Evolutionary conservation across 2,888 invertebrate genomes (phyloP), one percentile per base, ranked within the genome.

Genomic region (Corythucha ciliata): DNA sequence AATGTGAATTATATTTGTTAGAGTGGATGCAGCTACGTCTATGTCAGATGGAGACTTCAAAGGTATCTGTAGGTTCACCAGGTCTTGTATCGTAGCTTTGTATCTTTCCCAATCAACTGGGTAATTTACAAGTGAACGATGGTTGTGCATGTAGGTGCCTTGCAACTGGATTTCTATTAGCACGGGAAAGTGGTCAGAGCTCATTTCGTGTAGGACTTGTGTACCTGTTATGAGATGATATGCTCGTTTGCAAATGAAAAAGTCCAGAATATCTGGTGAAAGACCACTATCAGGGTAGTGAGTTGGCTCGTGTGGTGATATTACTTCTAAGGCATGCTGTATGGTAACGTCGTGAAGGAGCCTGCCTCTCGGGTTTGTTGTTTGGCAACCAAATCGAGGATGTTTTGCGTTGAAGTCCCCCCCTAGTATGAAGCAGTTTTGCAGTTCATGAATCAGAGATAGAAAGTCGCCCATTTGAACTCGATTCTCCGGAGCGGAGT

Each of bases 21-120:
- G 3, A 6, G 25, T 27, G 2, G 45, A 18, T 20, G 21, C 32
- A 45, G 45, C 32, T 2, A 20, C 18, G 10, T 45, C 45, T 2
- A 32, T 45, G 21, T 45, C 45, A 14, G 16, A 4, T 29, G 45
- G 20, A 21, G 32, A 32, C 14, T 45, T 45, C 21, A 29, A 18
- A 20, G 45, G 45, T 29, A 45, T 21, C 21, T 45, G 45, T 16
- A 45, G 20, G 32, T 32, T 45, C 20, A 45, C 45, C 20, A 45
- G 27, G 5, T 45, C 32, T 27, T 45, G 20, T 12, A 32, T 45
- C 10, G 27, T 45, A 10, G 32, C 20, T 20, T 32, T 27, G 21
- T 45, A 45, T 45, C 14, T 32, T 3, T 45, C 45, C 45, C 45
- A 45, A 25, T 45, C 21, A n/a, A 6, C 14, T 29, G 44, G 44